phyloP scores from a whole-genome alignment of 2,797 vertebrate species.

The Ctenopoma kingsleyae region DNA sequence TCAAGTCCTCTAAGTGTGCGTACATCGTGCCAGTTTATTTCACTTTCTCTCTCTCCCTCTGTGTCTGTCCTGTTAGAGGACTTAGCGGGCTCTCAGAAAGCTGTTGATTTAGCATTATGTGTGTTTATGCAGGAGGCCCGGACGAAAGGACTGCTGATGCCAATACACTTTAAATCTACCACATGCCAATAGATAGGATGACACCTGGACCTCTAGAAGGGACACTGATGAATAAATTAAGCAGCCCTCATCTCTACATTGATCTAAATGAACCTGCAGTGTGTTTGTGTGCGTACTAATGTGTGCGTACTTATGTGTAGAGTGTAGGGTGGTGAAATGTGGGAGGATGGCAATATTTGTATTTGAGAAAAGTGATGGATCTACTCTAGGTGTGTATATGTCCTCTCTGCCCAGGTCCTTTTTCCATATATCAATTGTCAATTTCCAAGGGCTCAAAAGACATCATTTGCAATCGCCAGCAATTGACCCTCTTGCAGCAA shows the following conservation, averaged over 20 bases:
- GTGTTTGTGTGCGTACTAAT: not conserved
- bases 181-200: constrained; percentile 77
- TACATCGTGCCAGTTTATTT: constrained; percentile 21
- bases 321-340: constrained; percentile 6
- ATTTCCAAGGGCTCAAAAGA: constrained; percentile 56
- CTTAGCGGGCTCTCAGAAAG: constrained; percentile 61
- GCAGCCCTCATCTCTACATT: constrained; percentile 58
- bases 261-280: constrained; percentile 56
- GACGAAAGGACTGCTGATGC: constrained; percentile 74
- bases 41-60: constrained; percentile 25
- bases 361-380: not conserved
- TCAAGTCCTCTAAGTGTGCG: constrained; percentile 14
- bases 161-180: constrained; percentile 72
- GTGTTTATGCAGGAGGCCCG: constrained; percentile 66
- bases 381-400: not conserved
- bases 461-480: too few relatives aligned
- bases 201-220: constrained; percentile 72
- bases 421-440: constrained; percentile 48
- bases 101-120: constrained; percentile 79
- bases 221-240: constrained; percentile 74
- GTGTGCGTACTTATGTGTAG: not conserved
- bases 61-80: constrained; percentile 59
- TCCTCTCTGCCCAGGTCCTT: constrained; percentile 23
- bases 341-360: constrained; percentile 10
- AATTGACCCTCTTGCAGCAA: too few relatives aligned